Conservation (phyloP, 2,888 invertebrate species). For the Cryptus armator region DNA sequence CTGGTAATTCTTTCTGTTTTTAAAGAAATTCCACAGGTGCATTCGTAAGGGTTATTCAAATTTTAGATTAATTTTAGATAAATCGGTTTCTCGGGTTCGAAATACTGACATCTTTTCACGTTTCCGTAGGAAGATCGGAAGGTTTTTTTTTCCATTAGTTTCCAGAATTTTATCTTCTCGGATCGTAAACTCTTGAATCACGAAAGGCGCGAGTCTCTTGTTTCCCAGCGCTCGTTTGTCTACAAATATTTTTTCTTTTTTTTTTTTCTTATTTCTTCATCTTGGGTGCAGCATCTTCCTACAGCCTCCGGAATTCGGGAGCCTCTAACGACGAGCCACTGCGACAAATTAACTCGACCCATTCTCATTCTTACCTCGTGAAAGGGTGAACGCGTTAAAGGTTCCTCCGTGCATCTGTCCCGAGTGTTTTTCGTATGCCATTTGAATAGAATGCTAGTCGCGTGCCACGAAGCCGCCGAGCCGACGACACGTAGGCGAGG, state of each 20-base stretch:
- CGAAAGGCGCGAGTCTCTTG: neutral
- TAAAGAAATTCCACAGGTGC: conserved; percentile 17
- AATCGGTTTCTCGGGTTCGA: neutral
- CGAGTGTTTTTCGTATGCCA: conserved; percentile 62
- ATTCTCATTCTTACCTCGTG: conserved; percentile 58
- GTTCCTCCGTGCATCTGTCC: conserved; percentile 77
- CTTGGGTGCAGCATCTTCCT: neutral
- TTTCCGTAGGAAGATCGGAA: neutral
- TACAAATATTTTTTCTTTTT: neutral
- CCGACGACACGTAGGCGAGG: conserved; percentile 73
- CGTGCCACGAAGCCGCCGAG: conserved; percentile 75
- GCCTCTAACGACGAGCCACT: neutral
- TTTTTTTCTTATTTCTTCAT: conserved; percentile 9
- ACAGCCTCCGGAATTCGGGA: conserved; percentile 21
- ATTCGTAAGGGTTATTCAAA: neutral
- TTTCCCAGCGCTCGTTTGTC: conserved; percentile 26
- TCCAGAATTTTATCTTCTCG: conserved; percentile 45
- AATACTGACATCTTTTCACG: neutral
- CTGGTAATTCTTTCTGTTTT: neutral
- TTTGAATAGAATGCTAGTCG: conserved; percentile 83
- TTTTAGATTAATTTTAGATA: conserved; percentile 9
- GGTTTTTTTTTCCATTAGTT: conserved; percentile 27
- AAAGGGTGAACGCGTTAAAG: conserved; percentile 52
- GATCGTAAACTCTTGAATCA: conserved; percentile 44
- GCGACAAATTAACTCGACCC: conserved; percentile 27